A percentile compares a stretch with the other conserved stretches of the same genome.
These are phyloP conservation scores for Brachyopa scutellaris DNA, from an alignment of 2,888 invertebrate species.

Conservation along the genomic window DNA sequence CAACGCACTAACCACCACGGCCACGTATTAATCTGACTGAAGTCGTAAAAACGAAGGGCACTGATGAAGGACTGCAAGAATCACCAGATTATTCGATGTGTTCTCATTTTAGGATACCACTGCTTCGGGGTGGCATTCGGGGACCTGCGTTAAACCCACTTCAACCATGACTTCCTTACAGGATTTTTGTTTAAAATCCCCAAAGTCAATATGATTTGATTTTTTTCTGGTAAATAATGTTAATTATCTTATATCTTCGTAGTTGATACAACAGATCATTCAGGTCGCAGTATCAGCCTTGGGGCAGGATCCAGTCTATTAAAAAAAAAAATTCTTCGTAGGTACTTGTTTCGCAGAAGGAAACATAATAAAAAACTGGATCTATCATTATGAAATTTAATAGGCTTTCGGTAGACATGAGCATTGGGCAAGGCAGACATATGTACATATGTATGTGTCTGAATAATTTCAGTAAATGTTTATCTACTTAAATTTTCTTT, in stretches of 20 bases:
- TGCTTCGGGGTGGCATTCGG: not conserved
- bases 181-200: not conserved
- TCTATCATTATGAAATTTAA: not conserved
- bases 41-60: constrained; percentile 15
- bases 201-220: not conserved
- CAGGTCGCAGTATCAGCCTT: no score
- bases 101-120: not conserved
- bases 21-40: not conserved
- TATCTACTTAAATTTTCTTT: constrained; percentile 1
- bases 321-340: no score
- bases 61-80: constrained; percentile 32
- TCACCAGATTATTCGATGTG: constrained; percentile 9
- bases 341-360: no score
- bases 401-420: not conserved
- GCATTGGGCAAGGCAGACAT: constrained; percentile 2
- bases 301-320: no score
- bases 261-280: no score
- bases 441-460: not conserved
- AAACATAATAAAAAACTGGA: not conserved
- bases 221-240: not conserved
- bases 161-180: not conserved
- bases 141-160: not conserved
- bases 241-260: not conserved
- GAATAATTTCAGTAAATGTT: not conserved
- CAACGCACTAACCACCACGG: no score